phyloP scores from a whole-genome alignment of 2,888 invertebrate genomes.

The Torymus tubicola region DNA sequence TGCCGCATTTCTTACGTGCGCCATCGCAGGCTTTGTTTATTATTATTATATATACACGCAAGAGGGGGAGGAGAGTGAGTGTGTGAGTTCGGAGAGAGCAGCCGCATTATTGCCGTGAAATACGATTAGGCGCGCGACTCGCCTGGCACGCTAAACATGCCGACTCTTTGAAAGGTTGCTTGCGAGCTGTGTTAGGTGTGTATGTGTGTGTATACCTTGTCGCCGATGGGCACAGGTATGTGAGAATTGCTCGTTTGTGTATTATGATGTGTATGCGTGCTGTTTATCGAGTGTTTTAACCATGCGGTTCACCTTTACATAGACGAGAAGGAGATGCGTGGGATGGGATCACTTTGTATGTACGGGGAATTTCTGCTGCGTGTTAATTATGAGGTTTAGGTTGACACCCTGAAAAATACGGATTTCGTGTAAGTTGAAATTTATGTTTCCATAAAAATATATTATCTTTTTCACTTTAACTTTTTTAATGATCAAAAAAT shows the following conservation, averaged over 20 bases:
- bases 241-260: too few species aligned
- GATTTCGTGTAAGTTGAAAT: too few species aligned
- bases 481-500: too few species aligned
- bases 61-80: slow-evolving; percentile 17
- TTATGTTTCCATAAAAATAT: too few species aligned
- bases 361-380: too few species aligned
- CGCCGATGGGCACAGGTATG: too few species aligned
- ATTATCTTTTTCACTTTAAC: too few species aligned
- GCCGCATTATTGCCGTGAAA: slow-evolving; percentile 69
- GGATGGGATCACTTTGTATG: too few species aligned
- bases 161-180: slow-evolving; percentile 49
- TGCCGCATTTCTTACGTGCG: slow-evolving; percentile 71
- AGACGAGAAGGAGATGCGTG: too few species aligned
- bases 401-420: too few species aligned
- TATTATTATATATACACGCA: slow-evolving; percentile 16
- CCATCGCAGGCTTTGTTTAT: slow-evolving; percentile 55
- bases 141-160: slow-evolving; percentile 59
- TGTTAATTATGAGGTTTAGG: too few species aligned
- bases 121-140: slow-evolving; percentile 69
- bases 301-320: not conserved
- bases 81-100: slow-evolving; percentile 16
- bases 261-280: too few species aligned
- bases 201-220: not conserved
- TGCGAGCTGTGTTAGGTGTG: not conserved
- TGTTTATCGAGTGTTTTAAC: slow-evolving; percentile 20